Percentiles rank a stretch among this genome's conserved stretches.
Conservation (phyloP, 2,888 invertebrate species). For the Apamea monoglypha region DNA sequence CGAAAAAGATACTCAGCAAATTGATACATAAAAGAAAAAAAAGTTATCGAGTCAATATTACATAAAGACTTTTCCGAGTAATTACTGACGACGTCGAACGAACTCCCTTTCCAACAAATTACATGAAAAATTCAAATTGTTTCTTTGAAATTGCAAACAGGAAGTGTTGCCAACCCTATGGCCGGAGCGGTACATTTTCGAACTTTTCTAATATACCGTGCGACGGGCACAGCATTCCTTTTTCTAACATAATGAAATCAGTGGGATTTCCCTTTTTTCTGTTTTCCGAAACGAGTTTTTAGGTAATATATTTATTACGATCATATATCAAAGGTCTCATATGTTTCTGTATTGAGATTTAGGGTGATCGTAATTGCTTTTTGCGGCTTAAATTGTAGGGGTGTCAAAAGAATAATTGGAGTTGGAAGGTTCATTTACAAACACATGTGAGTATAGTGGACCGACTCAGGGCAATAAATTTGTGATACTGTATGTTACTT, state of each 20-base stretch:
- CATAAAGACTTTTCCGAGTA: conserved; percentile 35
- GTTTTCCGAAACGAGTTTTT: conserved; percentile 56
- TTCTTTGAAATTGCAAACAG: conserved; percentile 18
- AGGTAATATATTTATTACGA: conserved; percentile 63
- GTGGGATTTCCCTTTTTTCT: conserved; percentile 55
- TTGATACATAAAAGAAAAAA: conserved; percentile 29
- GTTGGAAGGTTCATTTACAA: conserved; percentile 39
- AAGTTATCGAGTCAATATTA: conserved; percentile 28
- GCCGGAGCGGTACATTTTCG: conserved; percentile 53
- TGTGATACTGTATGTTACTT: neutral
- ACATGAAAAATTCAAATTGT: conserved; percentile 13
- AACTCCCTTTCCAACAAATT: conserved; percentile 21
- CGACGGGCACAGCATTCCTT: conserved; percentile 40
- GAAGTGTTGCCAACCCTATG: conserved; percentile 53
- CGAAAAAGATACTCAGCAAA: conserved; percentile 26
- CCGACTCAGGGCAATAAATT: conserved; percentile 25
- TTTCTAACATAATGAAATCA: conserved; percentile 65
- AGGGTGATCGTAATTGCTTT: conserved; percentile 51
- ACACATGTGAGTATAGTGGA: conserved; percentile 9
- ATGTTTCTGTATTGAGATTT: conserved; percentile 58
- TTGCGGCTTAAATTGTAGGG: conserved; percentile 49
- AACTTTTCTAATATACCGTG: conserved; percentile 67
- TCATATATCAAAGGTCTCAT: conserved; percentile 64
- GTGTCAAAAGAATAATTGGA: conserved; percentile 41
- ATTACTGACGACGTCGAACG: conserved; percentile 33